Conservation (phyloP, 2,113 vertebrate genomes). For the Euleptes europaea region DNA sequence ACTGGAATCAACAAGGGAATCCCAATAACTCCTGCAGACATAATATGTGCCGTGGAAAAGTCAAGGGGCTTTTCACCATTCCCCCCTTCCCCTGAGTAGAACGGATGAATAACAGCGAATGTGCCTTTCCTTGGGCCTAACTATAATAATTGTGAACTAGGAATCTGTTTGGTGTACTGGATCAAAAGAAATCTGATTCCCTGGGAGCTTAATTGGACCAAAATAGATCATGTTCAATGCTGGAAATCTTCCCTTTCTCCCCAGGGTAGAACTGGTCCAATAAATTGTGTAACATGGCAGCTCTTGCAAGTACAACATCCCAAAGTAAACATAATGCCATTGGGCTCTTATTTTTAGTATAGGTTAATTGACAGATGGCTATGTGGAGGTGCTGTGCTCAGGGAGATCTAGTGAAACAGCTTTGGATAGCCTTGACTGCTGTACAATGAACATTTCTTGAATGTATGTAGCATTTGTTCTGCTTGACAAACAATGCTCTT, state of each 20-base stretch:
- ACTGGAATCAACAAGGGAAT: no score
- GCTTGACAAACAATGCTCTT: constrained; percentile 45
- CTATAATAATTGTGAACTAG: accelerated
- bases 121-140: not conserved
- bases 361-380: constrained; percentile 45
- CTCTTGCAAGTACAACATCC: constrained; percentile 33
- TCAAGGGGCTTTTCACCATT: no score
- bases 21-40: no score
- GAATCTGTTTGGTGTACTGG: no score
- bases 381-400: constrained; percentile 12
- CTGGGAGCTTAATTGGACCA: constrained; percentile 22
- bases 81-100: no score
- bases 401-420: constrained; percentile 26
- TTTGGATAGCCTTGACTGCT: constrained; percentile 51
- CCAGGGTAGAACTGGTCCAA: not conserved
- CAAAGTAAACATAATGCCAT: constrained; percentile 37
- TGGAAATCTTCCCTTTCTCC: constrained; percentile 24
- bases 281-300: constrained; percentile 17
- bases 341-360: constrained; percentile 57
- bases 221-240: not conserved
- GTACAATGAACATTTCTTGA: constrained; percentile 62
- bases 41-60: no score
- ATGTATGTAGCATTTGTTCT: constrained; percentile 35
- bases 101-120: not conserved
- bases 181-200: constrained; percentile 3